Evolutionary conservation across 2,113 vertebrate genomes (phyloP).

Genomic region (Odobenus rosmarus): DNA sequence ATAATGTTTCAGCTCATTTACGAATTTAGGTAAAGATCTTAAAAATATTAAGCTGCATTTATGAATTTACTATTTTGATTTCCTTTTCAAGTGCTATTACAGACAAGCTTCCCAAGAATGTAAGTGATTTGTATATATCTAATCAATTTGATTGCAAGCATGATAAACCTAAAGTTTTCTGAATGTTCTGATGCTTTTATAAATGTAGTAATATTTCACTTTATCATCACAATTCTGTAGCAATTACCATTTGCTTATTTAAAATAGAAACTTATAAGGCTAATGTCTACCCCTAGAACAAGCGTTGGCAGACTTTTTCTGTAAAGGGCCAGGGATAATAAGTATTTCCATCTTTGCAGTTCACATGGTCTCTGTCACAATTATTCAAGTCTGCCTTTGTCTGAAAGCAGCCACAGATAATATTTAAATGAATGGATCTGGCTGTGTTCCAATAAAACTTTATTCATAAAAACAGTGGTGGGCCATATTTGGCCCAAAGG

Average conservation of each 20-base stretch:
- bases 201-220: not conserved
- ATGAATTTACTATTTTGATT: not conserved
- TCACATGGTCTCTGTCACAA: not conserved
- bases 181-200: not conserved
- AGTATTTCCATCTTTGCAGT: not conserved
- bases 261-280: not conserved
- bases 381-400: not conserved
- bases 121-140: not conserved
- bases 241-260: not conserved
- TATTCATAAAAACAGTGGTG: not conserved
- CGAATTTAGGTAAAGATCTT: not conserved
- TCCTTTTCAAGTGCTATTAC: not conserved
- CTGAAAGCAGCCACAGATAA: not conserved
- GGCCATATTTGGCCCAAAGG: not conserved
- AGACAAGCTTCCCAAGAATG: not conserved
- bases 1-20: not conserved
- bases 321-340: not conserved
- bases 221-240: not conserved
- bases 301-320: not conserved
- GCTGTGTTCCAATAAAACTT: conserved; percentile 6
- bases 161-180: not conserved
- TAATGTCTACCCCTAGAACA: not conserved
- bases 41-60: not conserved
- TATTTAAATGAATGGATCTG: not conserved
- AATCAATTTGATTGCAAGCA: not conserved